These are phyloP conservation scores for Ctenopoma multispine DNA, from an alignment of 2,797 vertebrate genomes.

Conservation along the genomic window DNA sequence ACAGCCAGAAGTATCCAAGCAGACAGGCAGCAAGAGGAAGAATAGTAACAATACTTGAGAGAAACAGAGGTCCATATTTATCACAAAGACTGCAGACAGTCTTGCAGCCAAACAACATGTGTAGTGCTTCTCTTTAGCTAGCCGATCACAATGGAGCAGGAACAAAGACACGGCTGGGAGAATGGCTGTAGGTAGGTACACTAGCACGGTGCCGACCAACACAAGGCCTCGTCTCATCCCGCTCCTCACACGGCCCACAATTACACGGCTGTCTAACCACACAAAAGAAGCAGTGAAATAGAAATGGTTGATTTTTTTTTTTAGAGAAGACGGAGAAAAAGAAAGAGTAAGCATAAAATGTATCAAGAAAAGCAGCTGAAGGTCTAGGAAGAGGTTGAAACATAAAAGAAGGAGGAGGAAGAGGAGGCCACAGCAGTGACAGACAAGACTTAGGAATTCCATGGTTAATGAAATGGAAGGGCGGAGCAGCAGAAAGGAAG, in stretches of 20 bases:
- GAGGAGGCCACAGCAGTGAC: slow-evolving; percentile 50
- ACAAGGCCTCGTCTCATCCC: slow-evolving; percentile 64
- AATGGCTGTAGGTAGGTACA: slow-evolving; percentile 67
- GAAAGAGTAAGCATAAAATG: slow-evolving; percentile 68
- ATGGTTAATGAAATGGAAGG: slow-evolving; percentile 84
- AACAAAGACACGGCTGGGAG: slow-evolving; percentile 72
- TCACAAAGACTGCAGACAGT: slow-evolving; percentile 81
- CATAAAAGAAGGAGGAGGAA: slow-evolving; percentile 56
- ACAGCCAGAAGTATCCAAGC: slow-evolving; percentile 64
- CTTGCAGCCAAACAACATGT: slow-evolving; percentile 75
- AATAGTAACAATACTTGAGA: slow-evolving; percentile 73
- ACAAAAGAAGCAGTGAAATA: slow-evolving; percentile 75
- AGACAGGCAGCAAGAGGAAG: slow-evolving; percentile 60
- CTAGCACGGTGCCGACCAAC: slow-evolving; percentile 49
- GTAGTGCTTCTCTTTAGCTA: slow-evolving; percentile 68
- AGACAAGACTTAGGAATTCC: slow-evolving; percentile 65
- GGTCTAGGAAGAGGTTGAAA: slow-evolving; percentile 71
- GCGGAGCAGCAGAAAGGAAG: slow-evolving; percentile 68
- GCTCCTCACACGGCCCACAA: slow-evolving; percentile 66
- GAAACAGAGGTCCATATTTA: slow-evolving; percentile 74
- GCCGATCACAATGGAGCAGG: slow-evolving; percentile 65
- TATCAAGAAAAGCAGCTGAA: slow-evolving; percentile 70
- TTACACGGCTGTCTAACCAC: slow-evolving; percentile 76
- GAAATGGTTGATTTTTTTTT: slow-evolving; percentile 68
- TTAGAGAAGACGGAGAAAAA: slow-evolving; percentile 46